These are phyloP conservation scores for Ranitomeya variabilis DNA, from an alignment of 2,113 vertebrate species.

Conservation along the genomic window DNA sequence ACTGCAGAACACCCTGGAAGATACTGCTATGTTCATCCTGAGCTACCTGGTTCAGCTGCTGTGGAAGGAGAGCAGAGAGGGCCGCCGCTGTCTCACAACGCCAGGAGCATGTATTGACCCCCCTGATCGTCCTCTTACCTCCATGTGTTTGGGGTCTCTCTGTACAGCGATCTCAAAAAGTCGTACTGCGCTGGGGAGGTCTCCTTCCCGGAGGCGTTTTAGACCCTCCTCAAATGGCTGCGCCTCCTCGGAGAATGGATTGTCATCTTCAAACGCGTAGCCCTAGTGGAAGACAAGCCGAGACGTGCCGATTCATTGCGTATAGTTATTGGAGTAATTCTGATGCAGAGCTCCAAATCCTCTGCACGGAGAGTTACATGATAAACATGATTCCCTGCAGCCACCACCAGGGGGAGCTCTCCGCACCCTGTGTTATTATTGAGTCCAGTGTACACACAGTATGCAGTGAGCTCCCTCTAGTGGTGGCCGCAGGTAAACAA, in stretches of 20 bases:
- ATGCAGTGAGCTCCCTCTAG: not conserved
- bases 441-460: not conserved
- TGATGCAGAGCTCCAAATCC: not conserved
- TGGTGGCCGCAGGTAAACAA: not conserved
- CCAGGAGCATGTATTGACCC: not conserved
- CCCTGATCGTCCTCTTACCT: conserved; percentile 73
- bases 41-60: not conserved
- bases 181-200: conserved; percentile 91
- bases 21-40: no score
- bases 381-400: not conserved
- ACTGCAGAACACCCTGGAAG: no score
- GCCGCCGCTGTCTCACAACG: no score
- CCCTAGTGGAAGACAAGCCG: conserved; percentile 71
- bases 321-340: not conserved
- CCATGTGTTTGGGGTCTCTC: conserved; percentile 88
- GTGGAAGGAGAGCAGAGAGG: no score
- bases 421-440: no score
- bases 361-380: not conserved
- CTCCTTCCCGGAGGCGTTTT: conserved; percentile 85
- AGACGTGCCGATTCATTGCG: no score
- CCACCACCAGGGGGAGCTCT: not conserved
- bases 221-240: conserved; percentile 90
- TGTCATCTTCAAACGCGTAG: conserved; percentile 97
- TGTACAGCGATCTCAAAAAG: conserved; percentile 95
- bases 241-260: conserved; percentile 88